Evolutionary conservation across 2,888 invertebrate genomes (phyloP), one percentile per base, ranked within the genome.

Genomic region (Bembecia ichneumoniformis): DNA sequence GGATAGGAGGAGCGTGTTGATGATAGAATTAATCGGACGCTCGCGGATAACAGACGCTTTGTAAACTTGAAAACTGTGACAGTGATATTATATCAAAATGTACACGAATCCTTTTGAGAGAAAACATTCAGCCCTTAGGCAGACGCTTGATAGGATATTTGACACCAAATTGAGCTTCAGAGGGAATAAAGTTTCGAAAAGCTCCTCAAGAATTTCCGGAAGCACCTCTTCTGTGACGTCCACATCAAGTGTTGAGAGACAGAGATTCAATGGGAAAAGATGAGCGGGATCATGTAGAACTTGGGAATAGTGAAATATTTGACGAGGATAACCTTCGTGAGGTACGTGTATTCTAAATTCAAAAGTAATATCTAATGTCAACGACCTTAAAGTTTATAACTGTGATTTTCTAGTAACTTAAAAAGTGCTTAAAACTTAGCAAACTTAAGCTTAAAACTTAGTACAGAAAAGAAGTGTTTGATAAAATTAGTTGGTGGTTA

Each of bases 31-130:
- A 60, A 68, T 57, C 56, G 16, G 50, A 61, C 71, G 55, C 58
- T 75, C 60, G 47, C 35, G 51, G 60, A 51, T 60, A 62, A 56
- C 66, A 59, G 60, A 74, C 81, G 77, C 64, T 55, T 63, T 7
- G 7, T 45, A 11, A 43, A 36, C 10, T 48, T 4, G 13, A 35
- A 13, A 48, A 40, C 54, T 47, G 47, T 43, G 46, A 43, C 46
- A 55, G 53, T 52, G 51, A 53, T 49, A 57, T 58, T 49, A 55
- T 50, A 28, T 47, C 44, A 55, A 49, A 60, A 91, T 91, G 92
- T 91, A 89, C 64, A 91, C 91, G 53, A 92, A 92, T 71, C 91
- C 91, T 49, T 91, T 92, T 68, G 91, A 91, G 58, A 88, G 92
- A 58, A 92, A 91, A 61, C 92, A 92, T 70, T 91, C 91, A 13